A percentile compares a stretch with the other conserved stretches of the same genome.
phyloP scores from a whole-genome alignment of 2,888 invertebrate species.

The Tenthredo amoena region DNA sequence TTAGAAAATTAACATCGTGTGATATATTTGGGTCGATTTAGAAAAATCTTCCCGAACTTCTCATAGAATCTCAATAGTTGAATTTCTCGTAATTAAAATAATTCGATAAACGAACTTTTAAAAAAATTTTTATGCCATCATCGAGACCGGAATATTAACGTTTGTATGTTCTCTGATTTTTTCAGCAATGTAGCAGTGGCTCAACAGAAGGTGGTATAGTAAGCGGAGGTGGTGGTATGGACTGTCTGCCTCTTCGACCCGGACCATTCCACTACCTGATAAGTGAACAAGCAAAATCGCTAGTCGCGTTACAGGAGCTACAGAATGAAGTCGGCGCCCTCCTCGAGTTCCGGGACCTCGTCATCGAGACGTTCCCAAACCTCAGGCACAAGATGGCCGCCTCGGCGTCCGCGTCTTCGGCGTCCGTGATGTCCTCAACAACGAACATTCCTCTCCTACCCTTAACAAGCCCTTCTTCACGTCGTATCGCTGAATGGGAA shows the following conservation, averaged over 20 bases:
- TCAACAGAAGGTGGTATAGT: conserved; percentile 65
- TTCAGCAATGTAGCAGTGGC: conserved; percentile 73
- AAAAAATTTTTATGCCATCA: not conserved
- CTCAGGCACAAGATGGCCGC: conserved; percentile 92
- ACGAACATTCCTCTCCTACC: conserved; percentile 76
- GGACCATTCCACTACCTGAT: conserved; percentile 91
- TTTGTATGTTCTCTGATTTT: not conserved
- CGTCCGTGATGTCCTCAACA: conserved; percentile 81
- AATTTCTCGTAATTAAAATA: not conserved
- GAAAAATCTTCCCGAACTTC: not conserved
- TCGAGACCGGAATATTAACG: not conserved
- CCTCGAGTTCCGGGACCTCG: conserved; percentile 95
- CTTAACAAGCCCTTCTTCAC: conserved; percentile 75
- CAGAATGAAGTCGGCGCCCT: conserved; percentile 96
- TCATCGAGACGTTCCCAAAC: conserved; percentile 96
- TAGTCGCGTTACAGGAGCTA: conserved; percentile 92
- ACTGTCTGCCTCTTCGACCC: conserved; percentile 89
- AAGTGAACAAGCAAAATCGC: conserved; percentile 93
- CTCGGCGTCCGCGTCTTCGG: conserved; percentile 77
- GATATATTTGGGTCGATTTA: not conserved
- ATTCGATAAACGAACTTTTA: not conserved
- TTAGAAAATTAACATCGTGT: too few relatives aligned
- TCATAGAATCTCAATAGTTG: not conserved
- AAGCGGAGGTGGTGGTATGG: conserved; percentile 83
- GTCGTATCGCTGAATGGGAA: conserved; percentile 85